phyloP scores from a whole-genome alignment of 2,888 invertebrate genomes.

The Zaprionus lineosus region DNA sequence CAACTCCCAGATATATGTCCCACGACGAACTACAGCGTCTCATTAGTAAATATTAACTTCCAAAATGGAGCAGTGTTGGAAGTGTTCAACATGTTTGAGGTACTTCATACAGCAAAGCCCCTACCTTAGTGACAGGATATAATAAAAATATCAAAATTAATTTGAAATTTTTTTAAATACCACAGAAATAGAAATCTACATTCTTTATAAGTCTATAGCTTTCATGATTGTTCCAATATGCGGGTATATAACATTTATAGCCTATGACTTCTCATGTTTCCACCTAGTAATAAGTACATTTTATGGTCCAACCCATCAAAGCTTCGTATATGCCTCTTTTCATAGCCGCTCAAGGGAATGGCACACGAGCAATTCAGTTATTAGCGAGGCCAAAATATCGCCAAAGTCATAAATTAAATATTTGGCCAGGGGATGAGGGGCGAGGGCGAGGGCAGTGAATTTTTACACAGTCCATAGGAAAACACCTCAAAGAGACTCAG shows the following conservation, averaged over 20 bases:
- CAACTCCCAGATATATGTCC: slow-evolving; percentile 9
- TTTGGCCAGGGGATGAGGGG: slow-evolving; percentile 54
- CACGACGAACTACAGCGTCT: slow-evolving; percentile 60
- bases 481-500: slow-evolving; percentile 51
- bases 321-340: slow-evolving; percentile 23
- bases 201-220: no score
- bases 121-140: slow-evolving; percentile 13
- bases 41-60: slow-evolving; percentile 79
- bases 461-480: slow-evolving; percentile 51
- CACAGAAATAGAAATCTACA: no score
- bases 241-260: no score
- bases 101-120: neutral
- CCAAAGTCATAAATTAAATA: slow-evolving; percentile 81
- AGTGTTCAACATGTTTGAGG: neutral
- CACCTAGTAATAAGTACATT: neutral
- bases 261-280: no score
- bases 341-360: slow-evolving; percentile 39
- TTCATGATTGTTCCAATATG: no score
- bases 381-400: slow-evolving; percentile 67
- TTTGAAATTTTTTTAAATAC: no score
- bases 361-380: slow-evolving; percentile 68
- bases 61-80: slow-evolving; percentile 34
- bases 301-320: neutral
- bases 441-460: slow-evolving; percentile 55
- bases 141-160: no score